A percentile compares a stretch with the other conserved stretches of the same genome.
Evolutionary conservation across 2,888 invertebrate species (phyloP).

Genomic region (Ellobium chinense): DNA sequence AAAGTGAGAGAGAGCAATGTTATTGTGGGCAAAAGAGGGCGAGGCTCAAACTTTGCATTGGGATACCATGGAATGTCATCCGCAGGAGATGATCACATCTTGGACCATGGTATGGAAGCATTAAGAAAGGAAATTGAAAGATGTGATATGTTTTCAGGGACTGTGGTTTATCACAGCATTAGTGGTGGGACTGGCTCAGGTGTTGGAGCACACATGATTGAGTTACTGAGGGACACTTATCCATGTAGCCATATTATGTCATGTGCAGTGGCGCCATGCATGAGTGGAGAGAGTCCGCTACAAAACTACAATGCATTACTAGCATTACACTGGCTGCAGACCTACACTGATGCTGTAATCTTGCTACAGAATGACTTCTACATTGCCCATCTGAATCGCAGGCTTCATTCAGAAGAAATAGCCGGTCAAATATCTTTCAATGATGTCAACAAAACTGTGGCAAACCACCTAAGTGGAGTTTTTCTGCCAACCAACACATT

Average conservation of each 20-base stretch:
- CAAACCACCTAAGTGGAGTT: slow-evolving; percentile 69
- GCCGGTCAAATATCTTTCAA: slow-evolving; percentile 59
- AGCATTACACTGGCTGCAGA: slow-evolving; percentile 70
- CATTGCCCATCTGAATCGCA: slow-evolving; percentile 12
- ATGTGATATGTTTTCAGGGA: slow-evolving; percentile 73
- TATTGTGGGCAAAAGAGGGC: slow-evolving; percentile 69
- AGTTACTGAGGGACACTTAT: slow-evolving; percentile 71
- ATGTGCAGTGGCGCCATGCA: slow-evolving; percentile 74
- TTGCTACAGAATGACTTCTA: slow-evolving; percentile 40
- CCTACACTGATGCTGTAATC: slow-evolving; percentile 54
- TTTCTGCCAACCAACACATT: slow-evolving; percentile 73
- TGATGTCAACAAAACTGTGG: slow-evolving; percentile 71
- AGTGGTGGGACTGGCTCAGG: slow-evolving; percentile 78
- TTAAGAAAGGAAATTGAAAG: slow-evolving; percentile 73
- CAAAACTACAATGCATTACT: slow-evolving; percentile 77
- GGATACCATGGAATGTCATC: slow-evolving; percentile 73
- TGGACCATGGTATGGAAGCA: slow-evolving; percentile 66
- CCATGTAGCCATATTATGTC: slow-evolving; percentile 70
- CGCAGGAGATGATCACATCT: slow-evolving; percentile 65
- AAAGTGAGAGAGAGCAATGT: slow-evolving; percentile 64
- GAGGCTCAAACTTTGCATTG: slow-evolving; percentile 76
- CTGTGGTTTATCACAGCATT: slow-evolving; percentile 74
- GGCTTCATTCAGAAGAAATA: background rate
- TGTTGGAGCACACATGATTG: slow-evolving; percentile 73
- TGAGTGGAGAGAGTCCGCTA: slow-evolving; percentile 76